Percentiles rank a stretch among this genome's conserved stretches.
Conservation (phyloP, 1,140 invertebrate species). For the Neelides sp. region DNA sequence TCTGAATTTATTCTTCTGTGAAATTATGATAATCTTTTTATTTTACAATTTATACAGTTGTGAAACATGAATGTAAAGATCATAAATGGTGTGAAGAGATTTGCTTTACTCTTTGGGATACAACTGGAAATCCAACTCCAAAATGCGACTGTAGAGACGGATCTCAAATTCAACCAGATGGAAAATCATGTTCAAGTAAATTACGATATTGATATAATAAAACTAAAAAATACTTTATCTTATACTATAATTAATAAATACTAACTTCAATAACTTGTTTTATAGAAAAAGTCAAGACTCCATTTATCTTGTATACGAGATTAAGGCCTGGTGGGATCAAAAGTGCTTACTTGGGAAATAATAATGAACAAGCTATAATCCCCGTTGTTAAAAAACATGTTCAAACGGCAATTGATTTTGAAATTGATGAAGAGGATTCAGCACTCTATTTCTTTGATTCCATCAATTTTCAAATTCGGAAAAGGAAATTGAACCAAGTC, state of each 20-base stretch:
- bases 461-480: conserved; percentile 23
- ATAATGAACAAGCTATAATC: conserved; percentile 46
- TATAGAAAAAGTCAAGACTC: conserved; percentile 39
- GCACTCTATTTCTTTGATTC: conserved; percentile 57
- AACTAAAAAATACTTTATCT: too few species aligned
- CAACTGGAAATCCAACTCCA: background rate
- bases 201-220: too few species aligned
- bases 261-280: conserved; percentile 20
- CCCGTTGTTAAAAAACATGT: conserved; percentile 50
- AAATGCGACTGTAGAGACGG: conserved; percentile 19
- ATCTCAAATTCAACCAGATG: conserved; percentile 6
- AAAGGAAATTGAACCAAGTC: conserved; percentile 37
- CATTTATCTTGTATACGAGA: conserved; percentile 51
- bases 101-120: conserved; percentile 14
- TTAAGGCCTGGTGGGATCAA: conserved; percentile 49
- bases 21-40: conserved; percentile 6
- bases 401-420: conserved; percentile 54
- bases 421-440: conserved; percentile 47
- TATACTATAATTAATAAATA: background rate
- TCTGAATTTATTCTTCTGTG: background rate
- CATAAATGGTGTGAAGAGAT: conserved; percentile 13
- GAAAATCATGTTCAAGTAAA: conserved; percentile 3
- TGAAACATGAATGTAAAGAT: conserved; percentile 6
- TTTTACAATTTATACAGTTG: conserved; percentile 5
- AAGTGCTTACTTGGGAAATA: conserved; percentile 39